Conservation (phyloP, 2,797 vertebrate species). For the Dallia pectoralis region DNA sequence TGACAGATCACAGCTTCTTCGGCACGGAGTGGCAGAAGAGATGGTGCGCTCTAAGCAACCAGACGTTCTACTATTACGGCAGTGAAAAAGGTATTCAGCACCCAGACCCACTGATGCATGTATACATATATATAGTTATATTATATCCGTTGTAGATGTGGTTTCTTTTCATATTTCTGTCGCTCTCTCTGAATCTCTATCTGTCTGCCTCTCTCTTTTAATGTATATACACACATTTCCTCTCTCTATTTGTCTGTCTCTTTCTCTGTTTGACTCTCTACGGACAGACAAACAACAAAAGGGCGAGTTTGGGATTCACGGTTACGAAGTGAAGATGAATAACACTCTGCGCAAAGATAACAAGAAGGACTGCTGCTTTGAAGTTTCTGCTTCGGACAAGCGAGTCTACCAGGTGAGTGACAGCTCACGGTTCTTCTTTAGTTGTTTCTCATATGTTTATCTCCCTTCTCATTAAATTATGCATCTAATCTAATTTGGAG, state of each 20-base stretch:
- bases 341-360: constrained; percentile 87
- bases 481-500: too few relatives aligned
- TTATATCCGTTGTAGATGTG: neutral
- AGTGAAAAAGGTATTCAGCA: neutral
- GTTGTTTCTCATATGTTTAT: too few relatives aligned
- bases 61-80: neutral
- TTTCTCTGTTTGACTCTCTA: constrained; percentile 27
- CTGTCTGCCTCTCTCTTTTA: constrained; percentile 11
- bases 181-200: neutral
- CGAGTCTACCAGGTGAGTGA: constrained; percentile 88
- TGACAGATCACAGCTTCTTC: constrained; percentile 94
- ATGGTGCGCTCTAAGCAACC: constrained; percentile 90
- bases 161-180: neutral
- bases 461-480: too few relatives aligned
- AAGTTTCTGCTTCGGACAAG: constrained; percentile 93
- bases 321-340: constrained; percentile 90
- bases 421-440: neutral
- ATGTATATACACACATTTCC: too few relatives aligned
- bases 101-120: neutral
- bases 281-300: constrained; percentile 99
- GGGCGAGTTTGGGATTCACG: constrained; percentile 92
- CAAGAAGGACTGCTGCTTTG: constrained; percentile 97
- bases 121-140: neutral
- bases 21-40: constrained; percentile 97
- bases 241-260: neutral